Evolutionary conservation across 2,888 invertebrate species (phyloP).

Genomic region (Drosophila merina): DNA sequence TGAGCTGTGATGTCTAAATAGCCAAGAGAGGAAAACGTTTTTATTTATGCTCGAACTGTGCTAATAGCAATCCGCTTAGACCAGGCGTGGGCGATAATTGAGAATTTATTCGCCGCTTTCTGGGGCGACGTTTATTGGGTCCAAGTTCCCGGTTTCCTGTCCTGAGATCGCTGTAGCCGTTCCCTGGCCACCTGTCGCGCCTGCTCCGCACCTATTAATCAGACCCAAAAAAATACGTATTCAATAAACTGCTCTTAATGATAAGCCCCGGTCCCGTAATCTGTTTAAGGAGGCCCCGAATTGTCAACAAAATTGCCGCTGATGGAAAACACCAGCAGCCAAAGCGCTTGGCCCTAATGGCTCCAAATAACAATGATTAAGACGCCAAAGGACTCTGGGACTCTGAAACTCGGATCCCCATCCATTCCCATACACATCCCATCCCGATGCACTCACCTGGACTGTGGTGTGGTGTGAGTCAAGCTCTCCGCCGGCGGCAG

Average conservation of each 20-base stretch:
- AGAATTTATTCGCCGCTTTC: conserved; percentile 70
- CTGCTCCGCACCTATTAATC: conserved; percentile 65
- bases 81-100: conserved; percentile 76
- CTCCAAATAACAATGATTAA: conserved; percentile 78
- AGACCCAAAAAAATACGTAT: conserved; percentile 57
- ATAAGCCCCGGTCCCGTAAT: conserved; percentile 62
- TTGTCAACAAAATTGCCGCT: conserved; percentile 72
- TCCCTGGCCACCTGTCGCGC: conserved; percentile 60
- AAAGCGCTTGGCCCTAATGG: conserved; percentile 66
- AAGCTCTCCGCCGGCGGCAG: conserved; percentile 37
- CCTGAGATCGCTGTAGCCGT: conserved; percentile 11
- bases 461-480: conserved; percentile 21
- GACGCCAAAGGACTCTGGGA: conserved; percentile 41
- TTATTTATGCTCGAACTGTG: conserved; percentile 60
- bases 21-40: conserved; percentile 46
- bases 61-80: conserved; percentile 61
- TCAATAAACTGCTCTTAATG: conserved; percentile 76
- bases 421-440: conserved; percentile 7
- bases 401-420: conserved; percentile 2
- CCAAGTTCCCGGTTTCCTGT: conserved; percentile 67
- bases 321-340: conserved; percentile 74
- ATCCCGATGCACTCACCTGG: background rate
- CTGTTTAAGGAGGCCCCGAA: conserved; percentile 58
- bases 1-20: conserved; percentile 68
- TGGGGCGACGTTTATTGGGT: conserved; percentile 72